Percentiles rank a stretch among this genome's conserved stretches.
phyloP scores from a whole-genome alignment of 2,797 vertebrate species.

The Lophotriccus pileatus region DNA sequence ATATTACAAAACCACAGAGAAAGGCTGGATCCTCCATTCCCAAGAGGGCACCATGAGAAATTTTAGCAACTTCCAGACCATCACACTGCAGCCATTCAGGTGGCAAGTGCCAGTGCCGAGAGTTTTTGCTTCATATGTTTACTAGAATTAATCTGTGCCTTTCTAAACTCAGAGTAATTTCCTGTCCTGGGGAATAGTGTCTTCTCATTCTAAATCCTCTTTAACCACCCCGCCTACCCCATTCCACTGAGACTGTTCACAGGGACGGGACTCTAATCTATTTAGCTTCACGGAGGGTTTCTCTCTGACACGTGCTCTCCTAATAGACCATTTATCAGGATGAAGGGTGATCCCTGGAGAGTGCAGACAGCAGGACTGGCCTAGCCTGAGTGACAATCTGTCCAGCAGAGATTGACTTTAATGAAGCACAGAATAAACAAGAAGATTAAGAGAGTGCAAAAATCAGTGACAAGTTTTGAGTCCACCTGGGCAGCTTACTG shows the following conservation, averaged over 20 bases:
- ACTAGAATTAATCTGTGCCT: neutral
- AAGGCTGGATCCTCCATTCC: neutral
- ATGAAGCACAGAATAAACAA: conserved; percentile 80
- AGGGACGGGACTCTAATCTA: conserved; percentile 58
- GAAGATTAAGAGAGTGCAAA: conserved; percentile 75
- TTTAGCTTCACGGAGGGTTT: conserved; percentile 63
- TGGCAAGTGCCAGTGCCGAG: neutral
- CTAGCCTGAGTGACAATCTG: conserved; percentile 71
- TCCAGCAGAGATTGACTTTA: conserved; percentile 76
- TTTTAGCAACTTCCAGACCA: neutral
- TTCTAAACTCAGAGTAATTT: neutral
- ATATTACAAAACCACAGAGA: neutral
- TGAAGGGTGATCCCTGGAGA: conserved; percentile 77
- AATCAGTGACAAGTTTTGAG: conserved; percentile 72
- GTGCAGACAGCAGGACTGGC: conserved; percentile 61
- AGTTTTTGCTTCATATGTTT: neutral
- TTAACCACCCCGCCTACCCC: conserved; percentile 31
- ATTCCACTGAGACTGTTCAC: conserved; percentile 16
- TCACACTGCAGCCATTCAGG: neutral
- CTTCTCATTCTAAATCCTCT: conserved; percentile 10
- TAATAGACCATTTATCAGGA: conserved; percentile 75
- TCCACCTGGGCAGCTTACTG: conserved; percentile 54
- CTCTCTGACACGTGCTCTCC: conserved; percentile 60
- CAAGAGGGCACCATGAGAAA: neutral
- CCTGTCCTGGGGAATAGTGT: neutral